Percentiles rank a stretch among this genome's conserved stretches.
Evolutionary conservation across 2,888 invertebrate species (phyloP).

Genomic region (Cheilosia grossa): DNA sequence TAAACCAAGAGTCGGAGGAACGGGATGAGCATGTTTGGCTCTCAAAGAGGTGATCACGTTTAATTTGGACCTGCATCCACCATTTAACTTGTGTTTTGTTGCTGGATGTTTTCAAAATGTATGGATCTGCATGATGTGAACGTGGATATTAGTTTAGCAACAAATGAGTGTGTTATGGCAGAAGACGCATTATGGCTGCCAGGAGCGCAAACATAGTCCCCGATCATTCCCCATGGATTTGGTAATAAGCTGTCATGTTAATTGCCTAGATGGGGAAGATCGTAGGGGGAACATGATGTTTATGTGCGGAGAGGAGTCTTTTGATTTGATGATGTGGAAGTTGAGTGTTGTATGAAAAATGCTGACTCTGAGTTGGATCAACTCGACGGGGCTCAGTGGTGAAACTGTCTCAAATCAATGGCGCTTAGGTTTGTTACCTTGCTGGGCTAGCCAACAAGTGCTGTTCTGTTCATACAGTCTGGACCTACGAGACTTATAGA

Average conservation of each 20-base stretch:
- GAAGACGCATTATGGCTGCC: constrained; percentile 21
- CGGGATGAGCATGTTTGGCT: constrained; percentile 18
- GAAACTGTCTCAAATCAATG: no score
- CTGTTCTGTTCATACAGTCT: no score
- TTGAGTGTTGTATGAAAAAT: no score
- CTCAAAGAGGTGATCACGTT: constrained; percentile 33
- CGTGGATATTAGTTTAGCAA: constrained; percentile 53
- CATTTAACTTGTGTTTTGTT: constrained; percentile 7
- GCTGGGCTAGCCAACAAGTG: no score
- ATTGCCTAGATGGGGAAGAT: constrained; percentile 17
- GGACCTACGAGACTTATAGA: no score
- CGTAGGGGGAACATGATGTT: neutral
- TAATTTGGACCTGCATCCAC: constrained; percentile 20
- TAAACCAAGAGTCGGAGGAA: constrained; percentile 5
- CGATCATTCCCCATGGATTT: constrained; percentile 14
- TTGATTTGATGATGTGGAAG: no score
- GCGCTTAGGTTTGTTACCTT: no score
- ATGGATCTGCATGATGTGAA: constrained; percentile 51
- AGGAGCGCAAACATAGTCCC: constrained; percentile 24
- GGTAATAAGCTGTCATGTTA: constrained; percentile 49
- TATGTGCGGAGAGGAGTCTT: neutral
- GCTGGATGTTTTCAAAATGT: constrained; percentile 19
- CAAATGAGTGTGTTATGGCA: constrained; percentile 38
- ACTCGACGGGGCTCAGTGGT: no score
- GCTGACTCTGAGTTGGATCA: no score